Evolutionary conservation across 2,113 vertebrate genomes (phyloP).

Genomic region (Rafetus swinhoei): DNA sequence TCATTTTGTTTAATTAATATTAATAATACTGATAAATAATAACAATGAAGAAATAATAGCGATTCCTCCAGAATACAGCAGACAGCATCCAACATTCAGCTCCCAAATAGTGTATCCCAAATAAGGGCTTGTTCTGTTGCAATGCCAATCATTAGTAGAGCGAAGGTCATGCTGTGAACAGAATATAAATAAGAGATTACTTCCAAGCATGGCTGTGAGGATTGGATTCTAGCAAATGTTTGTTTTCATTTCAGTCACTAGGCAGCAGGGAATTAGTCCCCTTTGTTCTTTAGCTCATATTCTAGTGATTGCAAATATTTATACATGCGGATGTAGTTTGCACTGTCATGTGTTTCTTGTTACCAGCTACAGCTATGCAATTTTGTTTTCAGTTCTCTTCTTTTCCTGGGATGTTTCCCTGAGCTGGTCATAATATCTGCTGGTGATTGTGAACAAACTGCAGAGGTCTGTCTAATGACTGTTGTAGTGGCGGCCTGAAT

Average conservation of each 20-base stretch:
- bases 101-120: not conserved
- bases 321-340: constrained; percentile 63
- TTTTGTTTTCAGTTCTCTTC: constrained; percentile 32
- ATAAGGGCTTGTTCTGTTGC: not conserved
- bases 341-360: constrained; percentile 70
- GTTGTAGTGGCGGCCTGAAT: not conserved
- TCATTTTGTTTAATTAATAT: constrained; percentile 18
- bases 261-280: constrained; percentile 60
- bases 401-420: not conserved
- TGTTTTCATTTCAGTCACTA: constrained; percentile 71
- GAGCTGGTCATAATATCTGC: rapidly evolving
- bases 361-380: constrained; percentile 29
- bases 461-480: not conserved
- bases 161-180: constrained; percentile 35
- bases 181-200: constrained; percentile 44
- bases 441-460: not conserved
- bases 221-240: constrained; percentile 60
- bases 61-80: not conserved
- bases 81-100: constrained; percentile 18
- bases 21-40: not conserved
- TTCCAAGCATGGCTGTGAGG: constrained; percentile 9
- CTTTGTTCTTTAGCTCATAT: constrained; percentile 69
- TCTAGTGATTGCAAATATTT: constrained; percentile 68
- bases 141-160: constrained; percentile 34
- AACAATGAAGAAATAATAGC: not conserved